These are phyloP conservation scores for Xiphorhynchus erythropygius DNA, from an alignment of 2,797 vertebrate species.

Conservation along the genomic window DNA sequence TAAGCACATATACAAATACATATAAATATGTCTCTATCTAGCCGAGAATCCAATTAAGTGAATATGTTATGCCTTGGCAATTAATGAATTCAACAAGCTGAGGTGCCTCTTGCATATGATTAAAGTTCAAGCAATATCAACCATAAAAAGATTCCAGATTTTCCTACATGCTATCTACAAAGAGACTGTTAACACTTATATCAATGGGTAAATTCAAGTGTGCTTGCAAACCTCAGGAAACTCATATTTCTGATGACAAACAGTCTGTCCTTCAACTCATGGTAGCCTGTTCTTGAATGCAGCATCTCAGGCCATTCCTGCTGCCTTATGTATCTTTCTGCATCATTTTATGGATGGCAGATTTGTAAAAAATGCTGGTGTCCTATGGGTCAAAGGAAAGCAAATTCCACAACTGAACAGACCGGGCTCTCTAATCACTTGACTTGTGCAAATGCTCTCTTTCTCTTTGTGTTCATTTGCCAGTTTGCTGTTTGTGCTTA, in stretches of 20 bases:
- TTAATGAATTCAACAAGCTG: conserved; percentile 56
- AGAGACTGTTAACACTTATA: background rate
- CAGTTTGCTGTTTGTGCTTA: background rate
- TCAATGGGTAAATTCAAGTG: background rate
- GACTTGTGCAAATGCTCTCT: background rate
- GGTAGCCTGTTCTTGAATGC: background rate
- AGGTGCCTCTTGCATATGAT: conserved; percentile 39
- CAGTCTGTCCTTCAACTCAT: background rate
- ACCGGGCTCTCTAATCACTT: background rate
- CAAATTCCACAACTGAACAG: background rate
- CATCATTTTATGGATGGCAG: background rate
- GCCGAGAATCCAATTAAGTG: conserved; percentile 64
- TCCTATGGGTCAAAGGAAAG: background rate
- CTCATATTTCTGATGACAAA: background rate
- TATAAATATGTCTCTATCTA: conserved; percentile 58
- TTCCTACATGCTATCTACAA: background rate
- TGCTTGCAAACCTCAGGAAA: background rate
- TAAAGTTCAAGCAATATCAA: conserved; percentile 43
- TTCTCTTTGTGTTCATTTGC: background rate
- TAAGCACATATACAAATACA: conserved; percentile 56
- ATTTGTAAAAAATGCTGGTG: background rate
- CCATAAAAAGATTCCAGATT: conserved; percentile 23
- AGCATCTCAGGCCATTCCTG: background rate
- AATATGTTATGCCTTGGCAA: conserved; percentile 52
- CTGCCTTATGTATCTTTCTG: background rate